Conservation (phyloP, 2,888 invertebrate genomes). For the Enoplolaimus lenunculus region DNA sequence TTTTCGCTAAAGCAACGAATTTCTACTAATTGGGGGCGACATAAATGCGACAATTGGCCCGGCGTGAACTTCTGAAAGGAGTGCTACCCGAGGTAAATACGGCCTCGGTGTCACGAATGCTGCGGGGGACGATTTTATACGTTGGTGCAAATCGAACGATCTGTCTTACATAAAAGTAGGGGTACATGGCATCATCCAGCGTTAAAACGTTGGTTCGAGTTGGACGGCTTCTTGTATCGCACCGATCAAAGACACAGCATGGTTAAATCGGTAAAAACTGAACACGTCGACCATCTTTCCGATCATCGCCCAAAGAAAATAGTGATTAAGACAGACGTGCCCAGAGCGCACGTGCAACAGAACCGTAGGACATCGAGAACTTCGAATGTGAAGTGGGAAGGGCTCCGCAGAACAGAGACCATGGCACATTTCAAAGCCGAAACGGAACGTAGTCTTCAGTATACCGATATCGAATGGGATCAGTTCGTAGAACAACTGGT, state of each 20-base stretch:
- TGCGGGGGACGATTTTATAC: neutral
- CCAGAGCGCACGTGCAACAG: neutral
- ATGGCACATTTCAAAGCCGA: neutral
- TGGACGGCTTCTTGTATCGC: neutral
- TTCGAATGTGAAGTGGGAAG: neutral
- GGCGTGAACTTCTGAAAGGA: neutral
- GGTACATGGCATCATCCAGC: constrained; percentile 2
- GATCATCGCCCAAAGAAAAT: constrained; percentile 8
- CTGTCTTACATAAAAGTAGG: constrained; percentile 5
- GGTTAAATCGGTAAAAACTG: neutral
- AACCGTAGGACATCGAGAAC: neutral
- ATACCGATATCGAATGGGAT: neutral
- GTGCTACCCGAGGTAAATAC: neutral
- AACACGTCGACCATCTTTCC: neutral
- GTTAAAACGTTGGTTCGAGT: constrained; percentile 2
- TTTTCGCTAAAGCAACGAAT: neutral
- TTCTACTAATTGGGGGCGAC: constrained; percentile 4
- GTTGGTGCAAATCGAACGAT: neutral
- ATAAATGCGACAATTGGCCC: neutral
- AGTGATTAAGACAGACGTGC: neutral
- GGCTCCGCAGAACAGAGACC: neutral
- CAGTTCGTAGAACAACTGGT: neutral
- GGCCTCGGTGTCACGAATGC: neutral
- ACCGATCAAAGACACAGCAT: neutral
- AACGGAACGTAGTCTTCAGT: neutral